Evolutionary conservation across 2,888 invertebrate genomes (phyloP), one percentile per base, ranked within the genome.

Genomic region (Andrena chrysosceles): DNA sequence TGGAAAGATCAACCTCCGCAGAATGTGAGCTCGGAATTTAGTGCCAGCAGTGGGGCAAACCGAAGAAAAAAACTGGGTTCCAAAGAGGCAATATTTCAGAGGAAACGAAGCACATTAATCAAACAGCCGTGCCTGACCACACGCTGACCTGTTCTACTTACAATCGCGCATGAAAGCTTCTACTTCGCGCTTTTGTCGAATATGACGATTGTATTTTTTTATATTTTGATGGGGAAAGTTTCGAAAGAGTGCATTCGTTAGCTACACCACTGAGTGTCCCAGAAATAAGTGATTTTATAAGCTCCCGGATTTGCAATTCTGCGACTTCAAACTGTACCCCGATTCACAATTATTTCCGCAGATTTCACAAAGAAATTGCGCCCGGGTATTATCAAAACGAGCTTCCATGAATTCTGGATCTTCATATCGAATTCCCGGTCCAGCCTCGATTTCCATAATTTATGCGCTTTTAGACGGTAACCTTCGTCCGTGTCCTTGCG

Each of bases 371-470:
- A 76, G 76, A 67, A 75, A 75, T 76, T 76, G 42, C n/a, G 54
- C 23, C 23, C 33, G 66, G 20, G 70, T 70, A 69, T 62, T 62
- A 75, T 75, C 66, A 60, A 49, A 31, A 74, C 33, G 31, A 68
- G 74, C 13, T 29, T 48, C 67, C 76, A 54, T 20, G 70, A 79
- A 67, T 70, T 66, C 52, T 31, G 72, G 49, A 71, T 75, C 63
- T 77, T 84, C 77, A 75, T 70, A 83, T 84, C 77, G 73, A 82
- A 82, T 81, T 86, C 67, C 69, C 48, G 33, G 63, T 48, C 81
- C 35, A 77, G 48, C 60, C 70, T 48, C 48, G 72, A 81, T 84
- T 70, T 82, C 79, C 85, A 82, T 86, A 82, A 87, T 87, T 85
- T 73, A 87, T 85, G 73, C 67, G 63, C 70, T 77, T 77, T 82